Evolutionary conservation across 2,113 vertebrate genomes (phyloP).

Genomic region (Pedetes capensis): DNA sequence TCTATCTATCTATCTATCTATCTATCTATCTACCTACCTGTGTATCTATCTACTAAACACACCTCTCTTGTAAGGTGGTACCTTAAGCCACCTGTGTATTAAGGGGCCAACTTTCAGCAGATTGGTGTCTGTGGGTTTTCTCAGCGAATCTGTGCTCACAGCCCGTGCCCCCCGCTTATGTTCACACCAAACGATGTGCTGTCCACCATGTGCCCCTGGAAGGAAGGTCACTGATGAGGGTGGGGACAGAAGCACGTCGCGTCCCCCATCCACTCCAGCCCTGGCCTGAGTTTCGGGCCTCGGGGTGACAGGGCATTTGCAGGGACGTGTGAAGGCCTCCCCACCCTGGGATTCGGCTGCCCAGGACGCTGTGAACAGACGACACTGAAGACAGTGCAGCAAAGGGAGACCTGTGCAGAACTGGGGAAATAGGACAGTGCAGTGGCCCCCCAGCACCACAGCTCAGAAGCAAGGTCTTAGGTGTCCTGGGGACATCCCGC

Average conservation of each 20-base stretch:
- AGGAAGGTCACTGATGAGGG: not conserved
- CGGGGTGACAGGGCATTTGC: not conserved
- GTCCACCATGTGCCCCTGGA: too few relatives aligned
- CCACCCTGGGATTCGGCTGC: not conserved
- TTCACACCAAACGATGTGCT: not conserved
- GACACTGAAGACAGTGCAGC: too few relatives aligned
- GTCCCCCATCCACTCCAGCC: fast-evolving
- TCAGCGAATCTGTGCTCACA: not conserved
- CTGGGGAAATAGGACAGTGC: too few relatives aligned
- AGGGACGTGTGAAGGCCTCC: not conserved
- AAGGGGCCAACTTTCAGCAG: not conserved
- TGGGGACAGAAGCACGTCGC: too few relatives aligned
- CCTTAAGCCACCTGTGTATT: not conserved
- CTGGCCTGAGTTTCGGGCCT: too few relatives aligned
- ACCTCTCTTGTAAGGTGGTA: too few relatives aligned
- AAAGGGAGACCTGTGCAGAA: too few relatives aligned
- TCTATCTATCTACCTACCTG: too few relatives aligned
- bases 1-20: too few relatives aligned
- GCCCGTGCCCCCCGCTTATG: not conserved
- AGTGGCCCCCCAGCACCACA: not conserved
- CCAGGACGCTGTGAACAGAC: not conserved
- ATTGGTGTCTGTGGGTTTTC: not conserved
- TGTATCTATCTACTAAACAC: too few relatives aligned
- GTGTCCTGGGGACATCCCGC: fast-evolving
- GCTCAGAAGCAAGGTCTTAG: not conserved